Base-by-base conservation (phyloP, 2,797 vertebrate species). In the Momotus momota region DNA sequence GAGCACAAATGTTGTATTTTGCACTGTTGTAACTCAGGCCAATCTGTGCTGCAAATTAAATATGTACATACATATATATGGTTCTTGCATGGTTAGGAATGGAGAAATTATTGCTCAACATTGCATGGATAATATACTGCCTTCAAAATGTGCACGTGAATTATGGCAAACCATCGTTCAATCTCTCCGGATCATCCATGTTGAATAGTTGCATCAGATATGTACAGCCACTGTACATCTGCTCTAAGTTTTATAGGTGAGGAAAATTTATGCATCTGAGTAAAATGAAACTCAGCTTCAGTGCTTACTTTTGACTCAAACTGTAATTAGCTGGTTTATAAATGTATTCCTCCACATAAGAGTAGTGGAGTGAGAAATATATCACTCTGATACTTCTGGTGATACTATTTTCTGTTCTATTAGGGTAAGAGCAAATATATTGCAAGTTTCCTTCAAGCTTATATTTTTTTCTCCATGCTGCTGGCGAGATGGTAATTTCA, bases 311-410 rank as follows among this genome's bases (percentile, higher is more conserved):
- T 60, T 12, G 45, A 43, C 40, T 80, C 21, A 29, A 46, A 21
- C 48, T 52, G 57, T 93, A 87, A 82, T 95, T 87, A 85, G 78
- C 21, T 87, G 52, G 5, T 77, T 85, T 82, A 31, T 43, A 58
- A 77, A 71, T 49, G 29, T 18, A n/a, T 15, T 60, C 58, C 11
- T 93, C n/a, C 52, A 43, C 0, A 0, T 4, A 41, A 43, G 40
- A 27, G 46, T 45, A 55, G 60, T 19, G 22, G 78, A 81, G 40
- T 81, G 64, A 87, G 67, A 85, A 94, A 67, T 45, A 17, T 3
- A 43, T 67, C 77, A 38, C 22, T 41, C 69, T n/a, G 25, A 26
- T 80, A 25, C 14, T 84, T 73, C 67, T 43, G 58, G 31, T 41
- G 45, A 38, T 48, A 1, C 6, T 52, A 10, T 64, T 33, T 74